phyloP scores from a whole-genome alignment of 2,113 vertebrate genomes.

The Tragulus kanchil region DNA sequence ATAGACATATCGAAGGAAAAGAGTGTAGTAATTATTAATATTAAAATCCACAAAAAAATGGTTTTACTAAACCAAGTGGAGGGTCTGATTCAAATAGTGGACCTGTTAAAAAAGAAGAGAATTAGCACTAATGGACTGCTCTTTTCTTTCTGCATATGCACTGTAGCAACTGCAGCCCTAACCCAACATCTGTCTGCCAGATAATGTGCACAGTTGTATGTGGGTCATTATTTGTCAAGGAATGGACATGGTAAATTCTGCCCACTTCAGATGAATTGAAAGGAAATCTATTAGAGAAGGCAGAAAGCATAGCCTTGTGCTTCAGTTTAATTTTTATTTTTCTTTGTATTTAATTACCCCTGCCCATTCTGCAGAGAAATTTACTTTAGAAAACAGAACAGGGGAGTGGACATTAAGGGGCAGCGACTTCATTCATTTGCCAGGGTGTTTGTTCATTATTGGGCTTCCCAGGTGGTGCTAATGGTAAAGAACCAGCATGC shows the following conservation, averaged over 20 bases:
- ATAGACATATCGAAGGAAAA: neutral
- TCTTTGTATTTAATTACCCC: neutral
- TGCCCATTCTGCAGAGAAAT: neutral
- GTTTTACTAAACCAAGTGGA: too few species aligned
- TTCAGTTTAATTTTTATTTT: neutral
- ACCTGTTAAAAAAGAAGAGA: slow-evolving; percentile 59
- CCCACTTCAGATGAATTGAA: neutral
- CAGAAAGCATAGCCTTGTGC: neutral
- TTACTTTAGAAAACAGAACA: neutral
- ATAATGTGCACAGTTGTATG: slow-evolving; percentile 33
- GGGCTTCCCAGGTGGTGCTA: neutral
- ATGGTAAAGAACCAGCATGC: neutral
- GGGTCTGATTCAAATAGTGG: slow-evolving; percentile 62
- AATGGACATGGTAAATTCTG: neutral
- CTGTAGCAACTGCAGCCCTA: neutral
- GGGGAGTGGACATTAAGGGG: neutral
- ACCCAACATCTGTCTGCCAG: slow-evolving; percentile 65
- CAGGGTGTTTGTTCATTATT: neutral
- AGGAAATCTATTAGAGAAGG: slow-evolving; percentile 43
- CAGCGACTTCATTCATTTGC: neutral
- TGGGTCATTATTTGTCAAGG: neutral
- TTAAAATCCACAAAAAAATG: neutral
- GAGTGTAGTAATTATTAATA: neutral
- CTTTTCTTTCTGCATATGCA: slow-evolving; percentile 5
- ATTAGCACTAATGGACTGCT: slow-evolving; percentile 26